These are phyloP conservation scores for Aphidoletes aphidimyza DNA, from an alignment of 2,888 invertebrate species.

Conservation along the genomic window DNA sequence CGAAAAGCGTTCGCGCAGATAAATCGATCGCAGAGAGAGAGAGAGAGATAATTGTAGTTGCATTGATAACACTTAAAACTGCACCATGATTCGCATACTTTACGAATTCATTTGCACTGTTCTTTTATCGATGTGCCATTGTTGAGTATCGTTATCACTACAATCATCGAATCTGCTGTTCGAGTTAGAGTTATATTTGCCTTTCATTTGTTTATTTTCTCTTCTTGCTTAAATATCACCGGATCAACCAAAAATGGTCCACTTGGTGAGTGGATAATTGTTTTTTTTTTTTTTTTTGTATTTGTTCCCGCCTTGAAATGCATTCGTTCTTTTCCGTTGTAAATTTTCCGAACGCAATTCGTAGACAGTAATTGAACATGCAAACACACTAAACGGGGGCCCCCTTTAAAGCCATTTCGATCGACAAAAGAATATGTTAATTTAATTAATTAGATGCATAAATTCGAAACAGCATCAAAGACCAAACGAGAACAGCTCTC, in stretches of 20 bases:
- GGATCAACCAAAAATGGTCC: too few relatives aligned
- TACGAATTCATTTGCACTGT: neutral
- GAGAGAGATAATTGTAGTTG: neutral
- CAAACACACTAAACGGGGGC: neutral
- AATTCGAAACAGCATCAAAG: neutral
- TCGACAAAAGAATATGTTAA: neutral
- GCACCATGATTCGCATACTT: neutral
- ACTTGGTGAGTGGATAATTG: too few relatives aligned
- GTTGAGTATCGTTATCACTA: neutral
- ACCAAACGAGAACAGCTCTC: too few relatives aligned
- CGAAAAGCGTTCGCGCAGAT: too few relatives aligned
- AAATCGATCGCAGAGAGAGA: too few relatives aligned
- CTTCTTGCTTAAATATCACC: neutral
- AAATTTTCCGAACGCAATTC: neutral
- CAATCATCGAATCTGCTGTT: neutral
- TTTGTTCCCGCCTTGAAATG: too few relatives aligned
- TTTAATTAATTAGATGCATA: conserved; percentile 22
- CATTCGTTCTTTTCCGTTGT: too few relatives aligned
- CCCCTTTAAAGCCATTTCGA: neutral
- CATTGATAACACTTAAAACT: neutral
- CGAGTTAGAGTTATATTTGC: neutral
- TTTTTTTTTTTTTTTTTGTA: too few relatives aligned
- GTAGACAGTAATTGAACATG: neutral
- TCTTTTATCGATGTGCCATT: neutral
- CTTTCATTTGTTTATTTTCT: neutral